Evolutionary conservation across 2,888 invertebrate species (phyloP).

Genomic region (Alitta virens): DNA sequence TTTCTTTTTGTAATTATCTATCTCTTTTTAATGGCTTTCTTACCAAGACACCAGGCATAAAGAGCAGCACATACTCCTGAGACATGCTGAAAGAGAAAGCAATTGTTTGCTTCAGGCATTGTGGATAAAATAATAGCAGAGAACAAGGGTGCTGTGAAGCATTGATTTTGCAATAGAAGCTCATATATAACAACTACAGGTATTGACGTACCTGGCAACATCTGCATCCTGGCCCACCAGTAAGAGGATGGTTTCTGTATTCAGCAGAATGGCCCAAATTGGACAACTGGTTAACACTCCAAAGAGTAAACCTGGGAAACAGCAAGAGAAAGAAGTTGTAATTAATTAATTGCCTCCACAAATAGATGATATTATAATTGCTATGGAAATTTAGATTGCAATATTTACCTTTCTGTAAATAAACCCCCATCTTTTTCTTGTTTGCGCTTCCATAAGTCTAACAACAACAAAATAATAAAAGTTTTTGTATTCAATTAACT

Average conservation of each 20-base stretch:
- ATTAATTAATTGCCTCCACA: background rate
- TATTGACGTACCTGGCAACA: slow-evolving; percentile 15
- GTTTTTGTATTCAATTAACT: no score
- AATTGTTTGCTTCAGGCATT: no score
- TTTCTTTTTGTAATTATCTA: no score
- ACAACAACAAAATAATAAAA: background rate
- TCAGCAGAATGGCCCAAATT: slow-evolving; percentile 28
- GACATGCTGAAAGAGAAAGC: slow-evolving; percentile 22
- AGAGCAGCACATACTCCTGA: slow-evolving; percentile 28
- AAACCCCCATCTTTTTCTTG: slow-evolving; percentile 34
- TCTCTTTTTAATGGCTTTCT: slow-evolving; percentile 11
- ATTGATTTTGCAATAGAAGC: no score
- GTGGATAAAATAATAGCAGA: no score
- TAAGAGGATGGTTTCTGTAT: slow-evolving; percentile 30
- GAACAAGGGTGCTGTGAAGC: no score
- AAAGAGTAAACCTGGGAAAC: slow-evolving; percentile 27
- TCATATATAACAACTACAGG: no score
- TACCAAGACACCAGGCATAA: slow-evolving; percentile 31
- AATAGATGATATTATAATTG: background rate
- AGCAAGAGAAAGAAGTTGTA: background rate
- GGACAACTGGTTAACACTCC: slow-evolving; percentile 26
- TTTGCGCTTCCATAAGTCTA: slow-evolving; percentile 33
- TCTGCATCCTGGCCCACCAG: slow-evolving; percentile 29
- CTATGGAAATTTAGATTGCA: background rate
- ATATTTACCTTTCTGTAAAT: slow-evolving; percentile 34